Percentiles rank a stretch among this genome's conserved stretches.
phyloP scores from a whole-genome alignment of 2,113 vertebrate species.

The Clarias gariepinus region DNA sequence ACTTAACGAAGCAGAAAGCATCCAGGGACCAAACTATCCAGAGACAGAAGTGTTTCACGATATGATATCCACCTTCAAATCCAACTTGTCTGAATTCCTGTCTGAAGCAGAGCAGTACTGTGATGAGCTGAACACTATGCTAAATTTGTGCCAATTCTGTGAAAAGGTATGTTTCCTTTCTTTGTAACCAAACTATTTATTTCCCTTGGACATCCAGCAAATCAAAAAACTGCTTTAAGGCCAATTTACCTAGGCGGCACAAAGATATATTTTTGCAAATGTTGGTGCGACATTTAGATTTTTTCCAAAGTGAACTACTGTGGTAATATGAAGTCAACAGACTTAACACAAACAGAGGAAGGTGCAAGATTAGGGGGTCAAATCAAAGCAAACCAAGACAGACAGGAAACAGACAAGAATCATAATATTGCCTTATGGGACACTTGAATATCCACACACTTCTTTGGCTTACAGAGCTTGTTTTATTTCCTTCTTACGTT shows the following conservation, averaged over 20 bases:
- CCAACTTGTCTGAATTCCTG: constrained; percentile 78
- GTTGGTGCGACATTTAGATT: not conserved
- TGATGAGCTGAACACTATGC: constrained; percentile 72
- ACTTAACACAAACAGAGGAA: not conserved
- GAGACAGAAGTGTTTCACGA: constrained; percentile 74
- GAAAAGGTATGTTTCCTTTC: constrained; percentile 71
- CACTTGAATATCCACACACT: not conserved
- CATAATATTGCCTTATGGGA: not conserved
- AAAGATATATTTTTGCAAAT: not conserved
- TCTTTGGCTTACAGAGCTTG: not conserved
- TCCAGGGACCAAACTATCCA: constrained; percentile 51
- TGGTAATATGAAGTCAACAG: not conserved
- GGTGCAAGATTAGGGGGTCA: not conserved
- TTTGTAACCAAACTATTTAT: constrained; percentile 61
- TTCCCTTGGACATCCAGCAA: constrained; percentile 29
- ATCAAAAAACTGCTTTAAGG: not conserved
- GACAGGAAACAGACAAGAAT: not conserved
- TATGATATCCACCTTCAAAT: constrained; percentile 75
- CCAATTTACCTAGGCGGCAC: no score
- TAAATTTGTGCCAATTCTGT: constrained; percentile 75
- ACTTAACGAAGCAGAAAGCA: constrained; percentile 72
- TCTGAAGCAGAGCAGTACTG: constrained; percentile 75
- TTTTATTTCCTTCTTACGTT: not conserved
- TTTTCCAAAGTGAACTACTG: not conserved
- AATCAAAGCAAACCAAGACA: not conserved